Base-by-base conservation (phyloP, 2,888 invertebrate genomes). In the Caenorhabditis virilis region DNA sequence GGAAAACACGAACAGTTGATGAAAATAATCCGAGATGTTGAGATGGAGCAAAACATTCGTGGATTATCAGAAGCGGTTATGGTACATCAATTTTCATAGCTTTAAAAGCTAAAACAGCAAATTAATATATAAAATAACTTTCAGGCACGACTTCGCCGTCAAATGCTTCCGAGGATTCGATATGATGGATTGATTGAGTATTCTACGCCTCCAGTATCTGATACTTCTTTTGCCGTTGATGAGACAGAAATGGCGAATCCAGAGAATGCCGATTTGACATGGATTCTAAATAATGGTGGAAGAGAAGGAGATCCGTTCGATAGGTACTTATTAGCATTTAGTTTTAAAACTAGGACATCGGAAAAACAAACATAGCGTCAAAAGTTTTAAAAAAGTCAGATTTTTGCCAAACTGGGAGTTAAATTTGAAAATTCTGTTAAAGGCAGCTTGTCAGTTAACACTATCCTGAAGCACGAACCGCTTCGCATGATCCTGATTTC, bases 101-200 rank as follows among this genome's bases (percentile, higher is more conserved):
- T 30, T n/a, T n/a, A n/a, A n/a, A n/a, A n/a, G n/a, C n/a, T n/a
- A n/a, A n/a, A 30, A 30, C 6, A 30, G 6, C 30, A 30, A 30
- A 30, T 30, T 6, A 30, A 9, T 30, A 6, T 13, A n/a, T n/a
- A n/a, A n/a, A 6, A 13, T 30, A 13, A 30, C 30, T 88, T 91
- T n/a, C 88, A 89, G 81, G 89, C 89, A 13, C 87, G 91, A 53
- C 85, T 92, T 41, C 88, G 90, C 1, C 87, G 91, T 62, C 88
- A 89, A 73, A 89, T 90, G 76, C 85, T 91, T 51, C 91, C 91
- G 0, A 86, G 88, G 51, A 48, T 89, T 89, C 26, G 89, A 88
- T 57, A 84, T 87, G 90, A 91, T 79, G 91, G 91, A 9, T 87
- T 89, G 25, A 88, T 92, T 5, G 88, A 90, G 67, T 91, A 91